Base-by-base conservation (phyloP, 2,888 invertebrate species). In the Agrilus mali region DNA sequence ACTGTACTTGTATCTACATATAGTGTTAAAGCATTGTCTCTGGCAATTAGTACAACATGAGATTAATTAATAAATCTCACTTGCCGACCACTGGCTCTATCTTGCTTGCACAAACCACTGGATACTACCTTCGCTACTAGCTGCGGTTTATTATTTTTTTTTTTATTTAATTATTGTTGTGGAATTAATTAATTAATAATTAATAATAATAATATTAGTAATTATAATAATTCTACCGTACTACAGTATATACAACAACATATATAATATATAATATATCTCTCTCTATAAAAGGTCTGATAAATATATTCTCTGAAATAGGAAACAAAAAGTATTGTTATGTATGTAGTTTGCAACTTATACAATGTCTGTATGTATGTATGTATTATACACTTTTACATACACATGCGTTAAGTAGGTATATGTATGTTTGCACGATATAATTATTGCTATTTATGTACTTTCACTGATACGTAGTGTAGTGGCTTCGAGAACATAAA, bases 261-360 rank as follows among this genome's bases (percentile, higher is more conserved):
- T 61, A 47, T 57, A 55, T 53, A 47, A 60, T 59, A 69, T 63
- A 60, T 55, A 69, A 70, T 72, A 73, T 68, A 72, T 63, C 63
- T 66, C 62, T 65, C 64, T 67, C 65, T 66, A 66, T 65, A 65
- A 66, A 66, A 66, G 65, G 66, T 66, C 66, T 66, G 71, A 73
- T 68, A 74, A 74, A 74, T 74, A 75, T 75, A 70, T 67, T 73
- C 73, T 74, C 71, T 73, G 67, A 64, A 71, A 69, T 72, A 71
- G 64, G 69, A 70, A 73, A 71, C 73, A 71, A 71, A 73, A 75
- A 73, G 72, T 75, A 75, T 70, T 73, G 68, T 72, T n/a, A 71
- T 72, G 69, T 69, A 45, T 47, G 45, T 50, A 46, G 48, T 52
- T 49, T 52, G 50, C 49, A 49, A 10, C 8, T 27, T 27, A 27